A percentile compares a stretch with the other conserved stretches of the same genome.
Conservation (phyloP, 2,113 vertebrate species). For the Cinclus mexicanus region DNA sequence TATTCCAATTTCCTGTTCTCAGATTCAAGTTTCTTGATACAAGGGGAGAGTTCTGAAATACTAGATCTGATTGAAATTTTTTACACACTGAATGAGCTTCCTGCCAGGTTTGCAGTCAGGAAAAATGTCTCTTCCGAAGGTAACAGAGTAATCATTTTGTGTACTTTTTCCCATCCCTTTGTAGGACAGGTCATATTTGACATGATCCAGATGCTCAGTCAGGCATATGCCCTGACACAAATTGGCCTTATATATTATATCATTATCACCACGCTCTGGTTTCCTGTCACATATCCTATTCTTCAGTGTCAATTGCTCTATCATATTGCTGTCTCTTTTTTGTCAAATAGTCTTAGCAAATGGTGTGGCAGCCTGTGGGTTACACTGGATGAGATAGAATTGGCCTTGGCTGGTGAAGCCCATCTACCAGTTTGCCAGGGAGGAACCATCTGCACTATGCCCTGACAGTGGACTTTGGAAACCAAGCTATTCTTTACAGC, state of each 20-base stretch:
- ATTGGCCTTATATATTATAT: neutral
- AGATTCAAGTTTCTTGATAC: neutral
- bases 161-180: neutral
- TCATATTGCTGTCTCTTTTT: neutral
- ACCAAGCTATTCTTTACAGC: neutral
- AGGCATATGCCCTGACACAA: neutral
- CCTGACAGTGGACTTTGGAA: neutral
- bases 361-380: neutral
- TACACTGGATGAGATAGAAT: neutral
- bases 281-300: neutral
- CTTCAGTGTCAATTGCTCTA: neutral
- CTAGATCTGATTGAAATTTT: neutral
- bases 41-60: neutral
- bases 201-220: neutral
- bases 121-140: neutral
- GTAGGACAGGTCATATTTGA: neutral
- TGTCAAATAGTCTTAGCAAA: neutral
- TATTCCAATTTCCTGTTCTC: neutral
- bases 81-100: neutral
- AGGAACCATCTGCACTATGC: rapidly evolving
- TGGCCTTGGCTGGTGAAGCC: neutral
- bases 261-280: neutral
- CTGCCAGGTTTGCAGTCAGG: neutral
- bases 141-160: neutral
- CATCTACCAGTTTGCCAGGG: neutral